Base-by-base conservation (phyloP, 1,140 invertebrate species). In the Teleopsis dalmanni region DNA sequence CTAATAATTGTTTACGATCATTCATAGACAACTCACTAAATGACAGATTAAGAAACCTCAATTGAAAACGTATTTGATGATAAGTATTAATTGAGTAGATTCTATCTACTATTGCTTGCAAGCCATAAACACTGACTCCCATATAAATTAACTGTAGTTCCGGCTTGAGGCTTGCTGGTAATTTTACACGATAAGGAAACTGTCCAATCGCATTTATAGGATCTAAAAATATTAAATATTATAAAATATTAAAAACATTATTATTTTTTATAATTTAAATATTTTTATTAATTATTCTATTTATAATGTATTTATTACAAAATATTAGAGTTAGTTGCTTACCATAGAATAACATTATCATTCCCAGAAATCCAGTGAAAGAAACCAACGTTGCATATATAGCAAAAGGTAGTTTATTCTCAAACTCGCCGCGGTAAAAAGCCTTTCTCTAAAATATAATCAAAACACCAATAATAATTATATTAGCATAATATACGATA, bases 21-120 rank as follows among this genome's bases (percentile, higher is more conserved):
- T 37, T 7, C n/a, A 37, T 19, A 37, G 11, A 19, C 27, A 64
- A 48, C 19, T 47, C 53, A 16, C 62, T 58, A 18, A 65, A 64
- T 26, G 57, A 36, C 22, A 59, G 26, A 33, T 60, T 62, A 0
- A 65, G 46, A 1, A 64, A 52, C 36, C 62, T 58, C 1, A 65
- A 51, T 23, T 65, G 62, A 49, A 60, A 60, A 7, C 61, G 58
- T n/a, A 64, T 54, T 16, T 60, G 58, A 27, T 62, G 55, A 65
- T 65, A 7, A 65, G 31, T n/a, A 54, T 45, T 7, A 45, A 62
- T 65, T 13, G 65, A 46, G 48, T 50, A 61, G 47, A 65, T 62
- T 0, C 64, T 58, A 18, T 51, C 38, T 1, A 56, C 50, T 8
- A 52, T 53, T 25, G 6, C 60, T 29, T 0, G 58, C 62, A 49